Evolutionary conservation across 2,797 vertebrate genomes (phyloP).

Genomic region (Leptoclinus maculatus): DNA sequence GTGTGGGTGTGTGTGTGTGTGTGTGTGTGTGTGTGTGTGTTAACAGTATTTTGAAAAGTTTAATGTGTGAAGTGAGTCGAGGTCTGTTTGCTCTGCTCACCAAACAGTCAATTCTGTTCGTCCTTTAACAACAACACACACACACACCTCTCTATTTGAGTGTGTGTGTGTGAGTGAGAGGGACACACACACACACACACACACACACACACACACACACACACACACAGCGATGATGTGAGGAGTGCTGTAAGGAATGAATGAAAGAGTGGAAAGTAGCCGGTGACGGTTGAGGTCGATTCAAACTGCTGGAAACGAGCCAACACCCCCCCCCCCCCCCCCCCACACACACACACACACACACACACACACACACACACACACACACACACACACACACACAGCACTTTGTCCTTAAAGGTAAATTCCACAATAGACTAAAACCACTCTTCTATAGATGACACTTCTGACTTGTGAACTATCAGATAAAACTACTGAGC

Average conservation of each 20-base stretch:
- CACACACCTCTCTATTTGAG: background rate
- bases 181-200: constrained; percentile 44
- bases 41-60: constrained; percentile 2
- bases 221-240: constrained; percentile 37
- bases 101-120: constrained; percentile 54
- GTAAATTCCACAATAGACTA: background rate
- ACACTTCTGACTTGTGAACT: background rate
- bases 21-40: rapidly evolving
- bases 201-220: constrained; percentile 38
- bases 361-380: constrained; percentile 16
- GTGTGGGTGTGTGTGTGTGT: background rate
- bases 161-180: too few relatives aligned
- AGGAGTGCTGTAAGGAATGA: constrained; percentile 46
- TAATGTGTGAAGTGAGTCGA: constrained; percentile 25
- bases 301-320: constrained; percentile 56
- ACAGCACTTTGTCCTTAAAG: constrained; percentile 4
- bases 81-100: constrained; percentile 27
- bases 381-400: constrained; percentile 26
- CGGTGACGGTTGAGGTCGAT: constrained; percentile 58
- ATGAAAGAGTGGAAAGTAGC: constrained; percentile 63
- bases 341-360: constrained; percentile 18
- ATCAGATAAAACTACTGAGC: too few relatives aligned
- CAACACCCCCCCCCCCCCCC: constrained; percentile 9
- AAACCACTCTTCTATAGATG: background rate
- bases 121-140: constrained; percentile 55